A percentile compares a stretch with the other conserved stretches of the same genome.
Conservation (phyloP, 2,797 vertebrate genomes). For the Sebastes kiyomatsui region DNA sequence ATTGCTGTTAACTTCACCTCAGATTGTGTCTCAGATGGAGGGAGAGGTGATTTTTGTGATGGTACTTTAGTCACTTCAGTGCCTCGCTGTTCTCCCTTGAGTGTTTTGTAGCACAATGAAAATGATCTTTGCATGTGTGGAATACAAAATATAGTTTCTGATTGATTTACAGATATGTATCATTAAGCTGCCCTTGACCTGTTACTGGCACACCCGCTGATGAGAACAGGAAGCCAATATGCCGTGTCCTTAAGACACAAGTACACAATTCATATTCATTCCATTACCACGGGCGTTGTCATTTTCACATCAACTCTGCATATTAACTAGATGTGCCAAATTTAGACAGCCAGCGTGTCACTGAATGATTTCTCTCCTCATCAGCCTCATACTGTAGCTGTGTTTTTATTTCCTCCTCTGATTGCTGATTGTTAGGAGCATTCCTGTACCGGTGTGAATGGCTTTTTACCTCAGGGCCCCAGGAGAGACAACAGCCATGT, state of each 20-base stretch:
- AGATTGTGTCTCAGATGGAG: not conserved
- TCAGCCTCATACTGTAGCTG: not conserved
- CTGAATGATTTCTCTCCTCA: not conserved
- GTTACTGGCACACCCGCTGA: not conserved
- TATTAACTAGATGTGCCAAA: conserved; percentile 17
- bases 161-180: not conserved
- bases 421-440: not conserved
- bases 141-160: not conserved
- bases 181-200: not conserved
- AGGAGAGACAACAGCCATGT: not conserved
- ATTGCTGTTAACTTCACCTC: not conserved
- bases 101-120: not conserved
- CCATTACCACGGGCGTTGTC: not conserved
- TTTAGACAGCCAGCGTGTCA: not conserved
- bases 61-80: not conserved
- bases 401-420: not conserved
- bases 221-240: not conserved
- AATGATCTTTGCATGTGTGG: not conserved
- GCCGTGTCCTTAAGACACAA: not conserved
- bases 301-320: conserved; percentile 16
- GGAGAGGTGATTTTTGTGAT: too few species aligned
- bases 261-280: conserved; percentile 5
- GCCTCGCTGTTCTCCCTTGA: not conserved
- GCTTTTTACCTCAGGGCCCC: not conserved
- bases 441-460: not conserved